Percentiles rank a stretch among this genome's conserved stretches.
Evolutionary conservation across 2,113 vertebrate species (phyloP).

Genomic region (Phrynosoma blainvillii): DNA sequence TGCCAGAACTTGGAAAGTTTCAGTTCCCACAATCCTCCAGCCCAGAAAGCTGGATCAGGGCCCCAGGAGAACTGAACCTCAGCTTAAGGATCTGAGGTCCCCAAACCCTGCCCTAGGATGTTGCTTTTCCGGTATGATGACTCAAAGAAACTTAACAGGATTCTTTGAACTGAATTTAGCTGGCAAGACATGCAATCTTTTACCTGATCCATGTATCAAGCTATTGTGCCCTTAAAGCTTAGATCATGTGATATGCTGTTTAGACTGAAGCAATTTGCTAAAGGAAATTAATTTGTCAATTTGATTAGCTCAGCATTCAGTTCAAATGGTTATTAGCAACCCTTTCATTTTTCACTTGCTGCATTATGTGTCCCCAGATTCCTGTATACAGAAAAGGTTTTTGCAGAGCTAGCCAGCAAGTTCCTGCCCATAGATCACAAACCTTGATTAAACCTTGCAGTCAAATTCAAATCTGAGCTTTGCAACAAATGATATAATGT

Average conservation of each 20-base stretch:
- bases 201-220: constrained; percentile 10
- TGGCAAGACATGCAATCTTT: not conserved
- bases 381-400: constrained; percentile 33
- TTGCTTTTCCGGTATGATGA: not conserved
- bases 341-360: not conserved
- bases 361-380: not conserved
- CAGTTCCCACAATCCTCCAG: not conserved
- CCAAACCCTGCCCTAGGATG: no score
- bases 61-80: no score
- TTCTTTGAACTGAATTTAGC: constrained; percentile 1
- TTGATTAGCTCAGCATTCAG: constrained; percentile 20
- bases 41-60: no score
- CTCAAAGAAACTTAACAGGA: not conserved
- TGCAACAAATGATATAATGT: not conserved
- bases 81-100: no score
- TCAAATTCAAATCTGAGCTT: constrained; percentile 9
- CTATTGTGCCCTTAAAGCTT: not conserved
- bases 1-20: no score
- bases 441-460: constrained; percentile 19
- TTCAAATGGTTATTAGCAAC: constrained; percentile 19
- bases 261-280: constrained; percentile 12
- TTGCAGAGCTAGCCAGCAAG: constrained; percentile 34
- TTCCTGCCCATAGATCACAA: constrained; percentile 37
- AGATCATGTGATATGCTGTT: constrained; percentile 13
- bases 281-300: constrained; percentile 25